A percentile compares a stretch with the other conserved stretches of the same genome.
These are phyloP conservation scores for Hyperopisus bebe DNA, from an alignment of 2,113 vertebrate species.

Conservation along the genomic window DNA sequence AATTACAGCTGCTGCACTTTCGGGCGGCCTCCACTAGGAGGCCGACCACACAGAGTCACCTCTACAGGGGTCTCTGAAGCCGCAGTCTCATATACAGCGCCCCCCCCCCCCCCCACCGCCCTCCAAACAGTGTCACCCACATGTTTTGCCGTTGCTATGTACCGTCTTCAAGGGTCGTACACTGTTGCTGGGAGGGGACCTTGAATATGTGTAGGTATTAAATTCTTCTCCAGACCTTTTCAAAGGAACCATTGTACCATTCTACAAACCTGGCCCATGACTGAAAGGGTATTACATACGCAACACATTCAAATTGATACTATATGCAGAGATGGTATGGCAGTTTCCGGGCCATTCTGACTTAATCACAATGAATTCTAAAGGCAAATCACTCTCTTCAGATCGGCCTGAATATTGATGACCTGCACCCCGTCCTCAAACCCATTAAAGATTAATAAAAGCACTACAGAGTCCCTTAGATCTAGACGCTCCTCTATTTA, in stretches of 20 bases:
- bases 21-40: background rate
- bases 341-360: background rate
- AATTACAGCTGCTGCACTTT: background rate
- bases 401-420: slow-evolving; percentile 11
- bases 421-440: background rate
- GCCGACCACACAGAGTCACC: background rate
- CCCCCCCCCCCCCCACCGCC: no score
- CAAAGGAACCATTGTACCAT: background rate
- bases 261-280: background rate
- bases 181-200: background rate
- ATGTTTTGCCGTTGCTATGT: background rate
- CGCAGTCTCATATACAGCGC: background rate
- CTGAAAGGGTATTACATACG: background rate
- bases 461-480: slow-evolving; percentile 7
- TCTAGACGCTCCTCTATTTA: background rate
- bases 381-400: background rate
- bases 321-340: background rate
- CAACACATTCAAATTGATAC: background rate
- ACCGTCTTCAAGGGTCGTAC: background rate
- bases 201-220: background rate
- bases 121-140: background rate
- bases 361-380: background rate
- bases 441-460: background rate
- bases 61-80: background rate
- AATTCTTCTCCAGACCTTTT: background rate